These are phyloP conservation scores for Amaurobius ferox DNA, from an alignment of 2,888 invertebrate genomes.

Conservation along the genomic window DNA sequence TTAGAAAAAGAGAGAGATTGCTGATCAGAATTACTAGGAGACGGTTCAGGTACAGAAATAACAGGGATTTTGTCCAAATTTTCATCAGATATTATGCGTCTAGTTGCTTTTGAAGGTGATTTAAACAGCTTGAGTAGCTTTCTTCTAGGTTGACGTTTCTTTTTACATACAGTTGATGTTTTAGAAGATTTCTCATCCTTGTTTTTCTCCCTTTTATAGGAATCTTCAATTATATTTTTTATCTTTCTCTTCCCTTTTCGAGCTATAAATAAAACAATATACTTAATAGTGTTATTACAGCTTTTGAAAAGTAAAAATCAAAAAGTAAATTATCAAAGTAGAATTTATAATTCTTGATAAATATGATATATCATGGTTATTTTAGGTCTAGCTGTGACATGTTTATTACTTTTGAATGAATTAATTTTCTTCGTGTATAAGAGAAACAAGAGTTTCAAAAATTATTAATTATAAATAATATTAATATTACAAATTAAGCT, in stretches of 20 bases:
- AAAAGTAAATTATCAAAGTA: no score
- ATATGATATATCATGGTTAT: no score
- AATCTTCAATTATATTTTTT: background rate
- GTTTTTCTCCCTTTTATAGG: background rate
- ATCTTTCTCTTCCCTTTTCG: background rate
- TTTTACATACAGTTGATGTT: background rate
- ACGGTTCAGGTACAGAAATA: slow-evolving; percentile 37
- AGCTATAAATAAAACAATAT: background rate
- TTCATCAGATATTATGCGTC: background rate
- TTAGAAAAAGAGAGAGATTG: slow-evolving; percentile 27
- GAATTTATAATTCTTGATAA: no score
- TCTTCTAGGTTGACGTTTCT: background rate
- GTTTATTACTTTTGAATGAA: no score
- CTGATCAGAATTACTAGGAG: slow-evolving; percentile 10
- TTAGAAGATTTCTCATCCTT: no score
- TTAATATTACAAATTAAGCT: no score
- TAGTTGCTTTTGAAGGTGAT: background rate
- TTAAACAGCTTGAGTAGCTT: background rate
- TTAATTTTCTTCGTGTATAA: no score
- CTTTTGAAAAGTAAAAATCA: no score
- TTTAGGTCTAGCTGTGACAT: no score
- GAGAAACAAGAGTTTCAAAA: no score
- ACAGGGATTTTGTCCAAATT: slow-evolving; percentile 22
- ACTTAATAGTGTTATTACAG: no score
- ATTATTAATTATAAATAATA: no score